Percentiles rank a stretch among this genome's conserved stretches.
Evolutionary conservation across 2,113 vertebrate genomes (phyloP).

Genomic region (Carollia perspicillata): DNA sequence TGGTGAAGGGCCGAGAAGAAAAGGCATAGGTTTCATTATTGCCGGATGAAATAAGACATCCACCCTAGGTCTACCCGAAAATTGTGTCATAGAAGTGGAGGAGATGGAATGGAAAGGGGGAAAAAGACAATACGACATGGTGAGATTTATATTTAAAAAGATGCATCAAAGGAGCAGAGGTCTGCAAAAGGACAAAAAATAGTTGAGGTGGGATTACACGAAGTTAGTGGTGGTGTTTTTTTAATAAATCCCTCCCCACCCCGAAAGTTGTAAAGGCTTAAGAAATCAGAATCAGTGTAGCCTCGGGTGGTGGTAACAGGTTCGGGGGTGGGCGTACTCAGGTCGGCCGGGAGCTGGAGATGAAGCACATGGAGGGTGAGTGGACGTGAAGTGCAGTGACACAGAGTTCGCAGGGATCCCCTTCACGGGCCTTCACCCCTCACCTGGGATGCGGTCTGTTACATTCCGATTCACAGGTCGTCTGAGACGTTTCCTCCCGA

Average conservation of each 20-base stretch:
- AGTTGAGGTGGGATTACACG: not conserved
- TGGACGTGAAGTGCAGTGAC: not conserved
- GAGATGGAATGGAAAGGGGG: no score
- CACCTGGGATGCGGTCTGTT: not conserved
- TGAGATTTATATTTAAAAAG: not conserved
- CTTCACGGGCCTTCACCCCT: not conserved
- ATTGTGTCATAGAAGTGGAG: not conserved
- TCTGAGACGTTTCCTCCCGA: not conserved
- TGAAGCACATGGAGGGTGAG: rapidly evolving
- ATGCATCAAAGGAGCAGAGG: not conserved
- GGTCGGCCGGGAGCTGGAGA: rapidly evolving
- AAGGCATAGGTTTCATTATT: not conserved
- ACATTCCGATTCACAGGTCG: not conserved
- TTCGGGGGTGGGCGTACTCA: rapidly evolving
- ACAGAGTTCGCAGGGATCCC: rapidly evolving
- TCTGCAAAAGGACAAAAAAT: not conserved
- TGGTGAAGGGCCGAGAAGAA: not conserved
- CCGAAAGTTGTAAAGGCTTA: not conserved
- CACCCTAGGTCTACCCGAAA: not conserved
- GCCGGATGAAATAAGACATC: not conserved
- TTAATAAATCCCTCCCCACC: not conserved
- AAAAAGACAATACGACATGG: not conserved
- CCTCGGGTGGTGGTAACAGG: no score
- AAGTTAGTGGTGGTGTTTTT: not conserved
- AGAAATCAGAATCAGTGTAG: not conserved